phyloP scores from a whole-genome alignment of 2,113 vertebrate species.

The Cyphomyrus plagiostoma region DNA sequence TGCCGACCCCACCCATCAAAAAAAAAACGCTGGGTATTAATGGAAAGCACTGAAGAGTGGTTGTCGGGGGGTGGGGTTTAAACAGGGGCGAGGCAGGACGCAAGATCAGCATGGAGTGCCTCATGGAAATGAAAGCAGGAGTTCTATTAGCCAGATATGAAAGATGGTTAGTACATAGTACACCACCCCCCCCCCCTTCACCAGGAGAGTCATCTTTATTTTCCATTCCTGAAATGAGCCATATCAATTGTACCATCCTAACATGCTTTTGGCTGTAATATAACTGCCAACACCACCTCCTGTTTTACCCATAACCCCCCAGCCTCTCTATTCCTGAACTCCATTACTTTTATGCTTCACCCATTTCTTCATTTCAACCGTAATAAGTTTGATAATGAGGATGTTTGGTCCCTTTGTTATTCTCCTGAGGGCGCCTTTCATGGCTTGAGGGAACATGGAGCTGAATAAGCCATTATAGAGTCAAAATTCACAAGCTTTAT shows the following conservation, averaged over 20 bases:
- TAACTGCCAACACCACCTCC: neutral
- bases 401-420: neutral
- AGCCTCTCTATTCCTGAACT: neutral
- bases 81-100: neutral
- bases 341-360: neutral
- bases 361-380: neutral
- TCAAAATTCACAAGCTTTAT: neutral
- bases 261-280: neutral
- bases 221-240: neutral
- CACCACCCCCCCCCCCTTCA: neutral
- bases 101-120: neutral
- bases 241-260: neutral
- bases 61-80: neutral
- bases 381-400: neutral
- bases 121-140: neutral
- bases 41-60: neutral
- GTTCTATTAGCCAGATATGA: neutral
- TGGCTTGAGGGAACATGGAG: neutral
- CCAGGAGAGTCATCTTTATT: neutral
- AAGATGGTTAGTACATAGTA: neutral
- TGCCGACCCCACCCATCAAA: neutral
- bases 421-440: neutral
- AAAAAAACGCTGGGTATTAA: neutral
- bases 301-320: neutral
- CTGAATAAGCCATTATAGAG: neutral